A percentile compares a stretch with the other conserved stretches of the same genome.
Evolutionary conservation across 2,113 vertebrate genomes (phyloP).

Genomic region (Barnardius zonarius): DNA sequence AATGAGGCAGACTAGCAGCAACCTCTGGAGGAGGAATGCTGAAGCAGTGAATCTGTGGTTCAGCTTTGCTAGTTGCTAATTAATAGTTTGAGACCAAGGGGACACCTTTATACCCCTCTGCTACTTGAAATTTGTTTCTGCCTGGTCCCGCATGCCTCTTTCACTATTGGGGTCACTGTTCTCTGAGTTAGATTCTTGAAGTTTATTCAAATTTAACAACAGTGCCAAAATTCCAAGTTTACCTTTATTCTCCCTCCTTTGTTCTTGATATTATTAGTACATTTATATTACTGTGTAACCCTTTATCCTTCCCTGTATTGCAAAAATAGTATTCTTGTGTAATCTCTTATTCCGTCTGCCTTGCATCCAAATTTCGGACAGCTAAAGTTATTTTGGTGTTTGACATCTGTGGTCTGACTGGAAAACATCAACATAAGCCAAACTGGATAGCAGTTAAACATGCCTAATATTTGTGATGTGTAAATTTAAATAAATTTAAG

Average conservation of each 20-base stretch:
- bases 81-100: constrained; percentile 74
- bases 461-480: neutral
- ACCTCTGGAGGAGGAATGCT: constrained; percentile 77
- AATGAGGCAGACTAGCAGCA: constrained; percentile 78
- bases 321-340: neutral
- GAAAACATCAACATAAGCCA: constrained; percentile 48
- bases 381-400: constrained; percentile 36
- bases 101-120: constrained; percentile 64
- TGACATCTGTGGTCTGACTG: neutral
- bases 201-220: constrained; percentile 65
- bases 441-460: neutral
- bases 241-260: constrained; percentile 56
- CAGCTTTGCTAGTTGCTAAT: constrained; percentile 76
- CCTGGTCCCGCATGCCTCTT: constrained; percentile 52
- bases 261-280: constrained; percentile 48
- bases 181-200: constrained; percentile 62
- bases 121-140: constrained; percentile 70
- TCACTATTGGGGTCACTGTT: constrained; percentile 58
- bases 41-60: constrained; percentile 66
- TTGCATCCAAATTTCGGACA: constrained; percentile 3
- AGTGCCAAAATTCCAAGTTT: constrained; percentile 57
- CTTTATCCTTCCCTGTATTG: constrained; percentile 16
- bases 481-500: neutral
- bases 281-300: constrained; percentile 44
- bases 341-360: neutral